phyloP scores from a whole-genome alignment of 2,888 invertebrate genomes.

The Tachina fera region DNA sequence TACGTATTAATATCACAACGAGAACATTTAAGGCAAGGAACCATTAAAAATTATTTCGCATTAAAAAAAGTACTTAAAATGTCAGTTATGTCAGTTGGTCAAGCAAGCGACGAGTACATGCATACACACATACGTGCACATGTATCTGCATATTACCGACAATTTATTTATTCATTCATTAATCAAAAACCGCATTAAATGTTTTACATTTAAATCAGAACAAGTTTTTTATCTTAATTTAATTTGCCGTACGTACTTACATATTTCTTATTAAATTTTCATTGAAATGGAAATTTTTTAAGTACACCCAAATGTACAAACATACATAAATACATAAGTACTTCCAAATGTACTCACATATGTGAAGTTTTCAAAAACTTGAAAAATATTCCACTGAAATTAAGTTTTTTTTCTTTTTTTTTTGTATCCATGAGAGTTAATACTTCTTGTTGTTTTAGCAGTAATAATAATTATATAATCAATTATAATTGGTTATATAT shows the following conservation, averaged over 20 bases:
- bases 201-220: constrained; percentile 47
- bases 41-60: too few relatives aligned
- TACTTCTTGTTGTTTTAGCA: neutral
- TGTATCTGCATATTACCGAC: neutral
- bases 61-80: neutral
- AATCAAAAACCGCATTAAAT: constrained; percentile 3
- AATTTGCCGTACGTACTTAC: constrained; percentile 10
- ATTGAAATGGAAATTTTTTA: constrained; percentile 58
- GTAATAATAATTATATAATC: neutral
- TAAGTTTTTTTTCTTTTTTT: neutral
- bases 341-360: too few relatives aligned
- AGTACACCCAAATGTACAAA: neutral
- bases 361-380: constrained; percentile 4
- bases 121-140: neutral
- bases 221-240: constrained; percentile 40
- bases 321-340: too few relatives aligned
- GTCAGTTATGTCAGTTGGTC: neutral
- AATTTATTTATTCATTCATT: neutral
- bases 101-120: neutral
- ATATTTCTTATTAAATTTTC: constrained; percentile 8
- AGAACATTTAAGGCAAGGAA: too few relatives aligned
- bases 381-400: constrained; percentile 39
- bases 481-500: neutral
- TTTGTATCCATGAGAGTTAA: constrained; percentile 29
- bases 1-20: too few relatives aligned